Percentiles rank a stretch among this genome's conserved stretches.
Evolutionary conservation across 2,113 vertebrate genomes (phyloP).

Genomic region (Tenrec ecaudatus): DNA sequence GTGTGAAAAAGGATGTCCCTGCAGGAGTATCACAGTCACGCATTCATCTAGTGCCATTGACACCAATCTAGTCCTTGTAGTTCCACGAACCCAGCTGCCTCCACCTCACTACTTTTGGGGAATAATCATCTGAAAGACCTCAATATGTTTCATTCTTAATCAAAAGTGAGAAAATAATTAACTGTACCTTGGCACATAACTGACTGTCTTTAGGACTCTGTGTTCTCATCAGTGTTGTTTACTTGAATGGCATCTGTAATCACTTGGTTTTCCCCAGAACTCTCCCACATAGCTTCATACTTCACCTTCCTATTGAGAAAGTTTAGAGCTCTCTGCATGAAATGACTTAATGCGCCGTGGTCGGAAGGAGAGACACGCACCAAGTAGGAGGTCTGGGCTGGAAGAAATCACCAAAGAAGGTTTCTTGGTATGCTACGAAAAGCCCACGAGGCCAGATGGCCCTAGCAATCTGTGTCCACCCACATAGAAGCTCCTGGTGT

Average conservation of each 20-base stretch:
- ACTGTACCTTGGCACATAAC: background rate
- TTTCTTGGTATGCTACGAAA: slow-evolving; percentile 60
- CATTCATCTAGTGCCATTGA: background rate
- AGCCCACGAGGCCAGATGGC: slow-evolving; percentile 77
- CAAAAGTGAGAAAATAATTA: slow-evolving; percentile 36
- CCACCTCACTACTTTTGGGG: background rate
- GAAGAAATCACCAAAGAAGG: slow-evolving; percentile 51
- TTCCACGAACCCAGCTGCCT: background rate
- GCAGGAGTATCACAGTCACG: background rate
- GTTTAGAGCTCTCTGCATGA: slow-evolving; percentile 45
- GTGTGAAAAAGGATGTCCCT: background rate
- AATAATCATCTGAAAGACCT: background rate
- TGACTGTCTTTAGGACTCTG: slow-evolving; percentile 12
- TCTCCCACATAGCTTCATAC: slow-evolving; percentile 34
- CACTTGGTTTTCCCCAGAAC: slow-evolving; percentile 45
- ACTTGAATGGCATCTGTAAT: slow-evolving; percentile 47
- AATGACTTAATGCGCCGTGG: slow-evolving; percentile 10
- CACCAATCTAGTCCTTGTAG: background rate
- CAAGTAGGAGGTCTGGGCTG: slow-evolving; percentile 71
- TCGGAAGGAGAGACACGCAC: slow-evolving; percentile 44
- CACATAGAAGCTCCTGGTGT: slow-evolving; percentile 73
- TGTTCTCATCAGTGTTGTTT: slow-evolving; percentile 33
- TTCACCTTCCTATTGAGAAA: slow-evolving; percentile 63
- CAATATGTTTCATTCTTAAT: background rate
- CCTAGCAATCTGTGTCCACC: slow-evolving; percentile 62